Evolutionary conservation across 2,113 vertebrate species (phyloP).

Genomic region (Mustelus asterias): DNA sequence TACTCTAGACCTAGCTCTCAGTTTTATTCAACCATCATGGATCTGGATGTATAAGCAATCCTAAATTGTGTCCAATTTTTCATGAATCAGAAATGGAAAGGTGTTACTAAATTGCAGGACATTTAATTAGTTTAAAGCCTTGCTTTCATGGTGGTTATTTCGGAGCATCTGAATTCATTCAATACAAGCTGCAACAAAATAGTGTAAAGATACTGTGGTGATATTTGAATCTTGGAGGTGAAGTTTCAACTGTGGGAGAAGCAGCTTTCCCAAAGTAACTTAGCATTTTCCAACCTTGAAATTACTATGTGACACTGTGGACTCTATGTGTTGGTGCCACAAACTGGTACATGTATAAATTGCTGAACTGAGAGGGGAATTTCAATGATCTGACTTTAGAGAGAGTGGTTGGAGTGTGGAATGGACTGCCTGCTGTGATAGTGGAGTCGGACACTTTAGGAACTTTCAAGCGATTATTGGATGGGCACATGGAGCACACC

Average conservation of each 20-base stretch:
- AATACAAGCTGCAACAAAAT: neutral
- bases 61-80: neutral
- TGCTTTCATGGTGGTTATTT: neutral
- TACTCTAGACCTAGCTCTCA: neutral
- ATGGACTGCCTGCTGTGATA: too few species aligned
- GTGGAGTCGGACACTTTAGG: too few species aligned
- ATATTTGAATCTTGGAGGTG: neutral
- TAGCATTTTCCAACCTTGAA: neutral
- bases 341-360: neutral
- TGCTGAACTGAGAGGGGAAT: neutral
- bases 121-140: neutral
- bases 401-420: too few species aligned
- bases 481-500: too few species aligned
- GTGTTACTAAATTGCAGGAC: too few species aligned
- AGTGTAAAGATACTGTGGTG: neutral
- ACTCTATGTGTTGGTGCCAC: neutral
- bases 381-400: neutral
- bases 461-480: too few species aligned
- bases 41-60: neutral
- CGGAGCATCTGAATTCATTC: neutral
- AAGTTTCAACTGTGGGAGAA: neutral
- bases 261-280: neutral
- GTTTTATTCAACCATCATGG: neutral
- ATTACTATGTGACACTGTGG: neutral
- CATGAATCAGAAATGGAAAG: neutral